Percentiles rank a stretch among this genome's conserved stretches.
Conservation (phyloP, 2,113 vertebrate species). For the Mus pahari region DNA sequence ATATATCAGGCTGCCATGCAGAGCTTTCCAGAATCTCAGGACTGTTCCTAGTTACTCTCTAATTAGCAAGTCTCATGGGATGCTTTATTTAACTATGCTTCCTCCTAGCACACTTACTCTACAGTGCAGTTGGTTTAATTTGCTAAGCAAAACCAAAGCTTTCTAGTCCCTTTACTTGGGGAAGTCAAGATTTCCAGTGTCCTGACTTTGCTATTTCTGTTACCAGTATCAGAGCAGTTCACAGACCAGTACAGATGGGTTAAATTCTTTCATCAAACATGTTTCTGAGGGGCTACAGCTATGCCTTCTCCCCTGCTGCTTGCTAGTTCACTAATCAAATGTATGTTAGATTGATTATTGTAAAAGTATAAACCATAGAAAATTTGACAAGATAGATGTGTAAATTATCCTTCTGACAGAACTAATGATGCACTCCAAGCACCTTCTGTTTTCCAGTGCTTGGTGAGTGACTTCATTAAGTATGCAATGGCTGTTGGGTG, state of each 20-base stretch:
- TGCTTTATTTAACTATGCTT: slow-evolving; percentile 38
- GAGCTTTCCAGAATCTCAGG: slow-evolving; percentile 22
- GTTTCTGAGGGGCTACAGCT: slow-evolving; percentile 83
- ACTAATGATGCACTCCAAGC: slow-evolving; percentile 99
- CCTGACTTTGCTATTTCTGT: neutral
- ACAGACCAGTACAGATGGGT: slow-evolving; percentile 75
- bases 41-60: neutral
- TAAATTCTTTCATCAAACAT: slow-evolving; percentile 83
- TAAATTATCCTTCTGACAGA: slow-evolving; percentile 99
- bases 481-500: slow-evolving; percentile 91
- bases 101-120: slow-evolving; percentile 24
- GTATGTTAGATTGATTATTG: slow-evolving; percentile 97
- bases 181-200: slow-evolving; percentile 54
- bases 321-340: slow-evolving; percentile 91
- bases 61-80: neutral
- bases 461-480: slow-evolving; percentile 92
- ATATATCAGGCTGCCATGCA: slow-evolving; percentile 5
- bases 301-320: slow-evolving; percentile 77
- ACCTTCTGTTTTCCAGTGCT: slow-evolving; percentile 98
- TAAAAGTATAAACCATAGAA: slow-evolving; percentile 94
- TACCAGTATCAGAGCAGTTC: slow-evolving; percentile 21
- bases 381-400: slow-evolving; percentile 99
- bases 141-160: slow-evolving; percentile 51
- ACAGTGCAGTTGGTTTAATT: slow-evolving; percentile 31
- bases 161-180: slow-evolving; percentile 46